Base-by-base conservation (phyloP, 2,113 vertebrate species). In the Corythornis cristatus region DNA sequence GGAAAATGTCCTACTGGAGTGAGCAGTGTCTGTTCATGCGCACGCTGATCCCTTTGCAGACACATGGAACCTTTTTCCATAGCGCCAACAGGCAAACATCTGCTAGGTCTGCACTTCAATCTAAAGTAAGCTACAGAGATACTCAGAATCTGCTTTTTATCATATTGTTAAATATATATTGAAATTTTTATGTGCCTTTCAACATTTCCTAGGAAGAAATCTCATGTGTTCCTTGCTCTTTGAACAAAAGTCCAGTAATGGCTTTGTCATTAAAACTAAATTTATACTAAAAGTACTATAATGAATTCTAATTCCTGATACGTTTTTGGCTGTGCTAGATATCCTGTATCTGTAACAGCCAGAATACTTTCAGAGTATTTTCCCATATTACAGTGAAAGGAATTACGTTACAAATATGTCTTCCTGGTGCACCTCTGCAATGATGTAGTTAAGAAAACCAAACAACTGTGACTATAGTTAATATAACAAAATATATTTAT, bases 131-230 rank as follows among this genome's bases (percentile, higher is more conserved):
- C 21, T 61, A 48, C 28, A 75, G 51, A 61, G 90, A 86, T 61
- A 60, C 11, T 57, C 65, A 35, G 20, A 91, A 78, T 68, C 50
- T 68, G 72, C 68, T 95, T 91, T 88, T 78, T 60, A 74, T 42
- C 26, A 3, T 76, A 25, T 45, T 50, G 35, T 80, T 79, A 40
- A 45, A 42, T 45, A 73, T 12, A 40, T 46, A 79, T n/a, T 54
- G 53, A 77, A 29, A 26, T 60, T 53, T 92, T 83, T 57, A 90
- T 28, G 95, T 97, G 96, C 96, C 96, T 97, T 96, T 93, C 58
- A 89, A 6, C 50, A 26, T 87, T 93, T 81, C 70, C 56, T 71
- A 57, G 61, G 64, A 87, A 70, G 54, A 66, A 51, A 76, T 89
- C 11, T 79, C 40, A 25, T 1, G 1, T 60, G 42, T 89, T 95